Conservation (phyloP, 2,888 invertebrate genomes). For the Megamerina dolium region DNA sequence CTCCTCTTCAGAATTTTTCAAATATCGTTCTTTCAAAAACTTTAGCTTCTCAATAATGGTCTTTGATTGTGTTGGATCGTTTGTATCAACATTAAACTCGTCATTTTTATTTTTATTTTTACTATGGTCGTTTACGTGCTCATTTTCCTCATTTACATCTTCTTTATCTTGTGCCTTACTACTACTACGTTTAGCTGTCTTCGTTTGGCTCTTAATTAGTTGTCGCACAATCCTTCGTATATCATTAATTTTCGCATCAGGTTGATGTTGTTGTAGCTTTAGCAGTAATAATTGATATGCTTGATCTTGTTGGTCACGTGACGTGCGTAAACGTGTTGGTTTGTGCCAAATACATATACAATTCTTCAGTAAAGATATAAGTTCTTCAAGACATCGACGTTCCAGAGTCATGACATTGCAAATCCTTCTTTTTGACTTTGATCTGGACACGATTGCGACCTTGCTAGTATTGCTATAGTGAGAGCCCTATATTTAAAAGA, state of each 20-base stretch:
- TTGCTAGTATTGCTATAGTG: constrained; percentile 1
- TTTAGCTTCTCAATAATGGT: constrained; percentile 7
- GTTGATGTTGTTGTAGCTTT: constrained; percentile 9
- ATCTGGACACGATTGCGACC: background rate
- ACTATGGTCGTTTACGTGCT: no score
- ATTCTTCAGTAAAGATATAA: constrained; percentile 9
- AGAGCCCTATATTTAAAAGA: no score
- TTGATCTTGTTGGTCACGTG: constrained; percentile 8
- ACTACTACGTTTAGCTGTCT: background rate
- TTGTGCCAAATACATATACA: constrained; percentile 17
- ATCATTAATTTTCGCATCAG: constrained; percentile 9
- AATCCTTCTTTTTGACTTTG: no score
- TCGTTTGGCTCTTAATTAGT: constrained; percentile 4
- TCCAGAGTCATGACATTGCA: no score
- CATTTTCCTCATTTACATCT: background rate
- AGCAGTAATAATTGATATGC: constrained; percentile 11
- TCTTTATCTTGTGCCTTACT: background rate
- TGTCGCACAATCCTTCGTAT: constrained; percentile 16
- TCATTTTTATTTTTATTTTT: no score
- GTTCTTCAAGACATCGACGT: constrained; percentile 4
- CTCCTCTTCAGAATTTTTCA: no score
- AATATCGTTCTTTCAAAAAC: constrained; percentile 6
- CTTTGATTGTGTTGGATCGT: constrained; percentile 3
- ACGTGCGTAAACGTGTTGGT: constrained; percentile 7
- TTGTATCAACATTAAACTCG: background rate